phyloP scores from a whole-genome alignment of 2,113 vertebrate species.

The Gopherus flavomarginatus region DNA sequence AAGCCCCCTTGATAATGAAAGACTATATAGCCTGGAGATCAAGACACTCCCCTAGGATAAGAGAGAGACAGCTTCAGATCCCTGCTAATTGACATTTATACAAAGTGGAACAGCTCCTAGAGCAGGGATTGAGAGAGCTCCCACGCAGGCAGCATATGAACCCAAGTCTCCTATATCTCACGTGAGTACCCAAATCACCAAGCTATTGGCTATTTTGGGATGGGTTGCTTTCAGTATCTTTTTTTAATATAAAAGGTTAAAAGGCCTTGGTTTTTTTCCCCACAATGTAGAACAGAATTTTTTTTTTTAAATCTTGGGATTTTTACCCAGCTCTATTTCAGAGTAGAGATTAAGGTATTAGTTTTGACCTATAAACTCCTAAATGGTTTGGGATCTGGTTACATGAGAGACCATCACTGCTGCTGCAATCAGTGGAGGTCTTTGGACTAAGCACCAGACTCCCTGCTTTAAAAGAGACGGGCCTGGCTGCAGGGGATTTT shows the following conservation, averaged over 20 bases:
- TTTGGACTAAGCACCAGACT: background rate
- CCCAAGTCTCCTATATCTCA: background rate
- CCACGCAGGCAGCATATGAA: background rate
- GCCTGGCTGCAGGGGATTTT: background rate
- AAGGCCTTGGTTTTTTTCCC: background rate
- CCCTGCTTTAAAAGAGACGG: background rate
- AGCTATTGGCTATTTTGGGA: background rate
- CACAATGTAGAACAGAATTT: background rate
- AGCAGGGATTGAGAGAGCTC: background rate
- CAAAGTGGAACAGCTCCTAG: background rate
- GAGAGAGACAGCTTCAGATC: background rate
- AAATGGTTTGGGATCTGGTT: background rate
- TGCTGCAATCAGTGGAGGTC: background rate
- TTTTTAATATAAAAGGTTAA: background rate
- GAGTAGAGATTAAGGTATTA: background rate
- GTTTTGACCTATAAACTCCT: background rate
- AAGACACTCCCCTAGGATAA: background rate
- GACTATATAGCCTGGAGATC: background rate
- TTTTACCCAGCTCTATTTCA: background rate
- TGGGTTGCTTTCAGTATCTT: background rate
- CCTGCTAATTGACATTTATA: background rate
- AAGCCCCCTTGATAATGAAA: background rate
- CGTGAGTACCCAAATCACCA: background rate
- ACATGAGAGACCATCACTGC: background rate
- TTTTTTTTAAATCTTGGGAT: background rate